Base-by-base conservation (phyloP, 2,113 vertebrate species). In the Saccopteryx bilineata region DNA sequence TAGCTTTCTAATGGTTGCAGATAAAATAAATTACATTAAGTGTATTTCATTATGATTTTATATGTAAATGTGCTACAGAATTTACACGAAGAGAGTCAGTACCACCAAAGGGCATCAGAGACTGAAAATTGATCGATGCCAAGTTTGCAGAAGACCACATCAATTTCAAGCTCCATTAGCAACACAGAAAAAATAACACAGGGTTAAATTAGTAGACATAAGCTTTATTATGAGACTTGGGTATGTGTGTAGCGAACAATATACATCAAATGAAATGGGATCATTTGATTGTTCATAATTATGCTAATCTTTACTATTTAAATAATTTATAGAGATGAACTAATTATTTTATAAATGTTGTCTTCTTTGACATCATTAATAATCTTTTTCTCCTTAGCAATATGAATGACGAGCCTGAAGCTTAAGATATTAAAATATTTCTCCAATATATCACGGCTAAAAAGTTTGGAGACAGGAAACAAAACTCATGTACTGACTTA, bases 81-180 rank as follows among this genome's bases (percentile, higher is more conserved):
- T 50, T 93, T 84, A 82, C 46, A 80, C 33, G 60, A 68, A 68
- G 61, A 95, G 92, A 89, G 33, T 72, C 80, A 31, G 48, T 85
- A 74, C 5, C 17, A 93, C 2, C 9, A 31, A 90, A 86, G 81
- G 65, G 15, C 71, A 93, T 69, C 46, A 65, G 54, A 56, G 84
- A 61, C n/a, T 15, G 15, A 60, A 33, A 86, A 26, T 9, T 74
- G 58, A 80, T 46, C 31, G 1, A 65, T 61, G 71, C 66, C 48
- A 6, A 65, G 39, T 90, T 85, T 81, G 69, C 28, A 91, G 95
- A 96, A 52, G 17, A n/a, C 1, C 19, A 46, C 66, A 91, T 91
- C 60, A 72, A 76, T 95, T 98, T 94, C 66, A 97, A 96, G 78
- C 50, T 91, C 31, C 54, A 72, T 94, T 91, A 96, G 52, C 80